These are phyloP conservation scores for Desmodus rotundus DNA, from an alignment of 2,113 vertebrate genomes.

Conservation along the genomic window DNA sequence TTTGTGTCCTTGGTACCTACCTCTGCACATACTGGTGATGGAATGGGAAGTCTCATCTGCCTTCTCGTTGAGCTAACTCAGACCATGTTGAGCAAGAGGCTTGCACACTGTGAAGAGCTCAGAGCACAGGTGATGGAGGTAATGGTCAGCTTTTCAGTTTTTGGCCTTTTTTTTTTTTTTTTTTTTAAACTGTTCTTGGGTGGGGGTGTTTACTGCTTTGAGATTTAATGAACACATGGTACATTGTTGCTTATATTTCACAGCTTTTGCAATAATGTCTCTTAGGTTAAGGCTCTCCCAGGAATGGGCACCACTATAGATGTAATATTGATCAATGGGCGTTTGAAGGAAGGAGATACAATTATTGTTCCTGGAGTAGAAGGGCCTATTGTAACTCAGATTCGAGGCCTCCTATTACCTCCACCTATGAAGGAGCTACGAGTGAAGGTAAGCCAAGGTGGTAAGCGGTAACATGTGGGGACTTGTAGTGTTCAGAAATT, in stretches of 20 bases:
- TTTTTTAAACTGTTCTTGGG: background rate
- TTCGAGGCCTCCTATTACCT: constrained; percentile 93
- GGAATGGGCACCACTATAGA: constrained; percentile 99
- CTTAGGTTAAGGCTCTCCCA: constrained; percentile 95
- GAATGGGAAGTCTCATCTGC: constrained; percentile 96
- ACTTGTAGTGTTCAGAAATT: background rate
- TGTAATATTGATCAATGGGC: constrained; percentile 95
- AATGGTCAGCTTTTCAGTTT: constrained; percentile 45
- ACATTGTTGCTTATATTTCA: background rate
- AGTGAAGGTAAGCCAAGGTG: constrained; percentile 87
- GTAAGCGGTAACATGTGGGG: fast-evolving
- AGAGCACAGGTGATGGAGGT: constrained; percentile 99
- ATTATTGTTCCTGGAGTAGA: constrained; percentile 98
- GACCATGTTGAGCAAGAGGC: constrained; percentile 92
- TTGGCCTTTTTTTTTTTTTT: background rate
- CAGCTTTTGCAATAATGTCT: background rate
- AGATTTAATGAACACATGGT: background rate
- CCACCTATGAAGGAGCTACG: constrained; percentile 97
- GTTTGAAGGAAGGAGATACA: constrained; percentile 92
- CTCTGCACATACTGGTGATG: constrained; percentile 97
- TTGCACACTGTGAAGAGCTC: constrained; percentile 95
- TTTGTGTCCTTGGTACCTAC: constrained; percentile 97
- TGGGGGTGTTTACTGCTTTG: background rate
- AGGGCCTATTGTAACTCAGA: constrained; percentile 97
- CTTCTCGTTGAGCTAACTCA: constrained; percentile 96